Base-by-base conservation (phyloP, 2,797 vertebrate genomes). In the Poecile montanus region DNA sequence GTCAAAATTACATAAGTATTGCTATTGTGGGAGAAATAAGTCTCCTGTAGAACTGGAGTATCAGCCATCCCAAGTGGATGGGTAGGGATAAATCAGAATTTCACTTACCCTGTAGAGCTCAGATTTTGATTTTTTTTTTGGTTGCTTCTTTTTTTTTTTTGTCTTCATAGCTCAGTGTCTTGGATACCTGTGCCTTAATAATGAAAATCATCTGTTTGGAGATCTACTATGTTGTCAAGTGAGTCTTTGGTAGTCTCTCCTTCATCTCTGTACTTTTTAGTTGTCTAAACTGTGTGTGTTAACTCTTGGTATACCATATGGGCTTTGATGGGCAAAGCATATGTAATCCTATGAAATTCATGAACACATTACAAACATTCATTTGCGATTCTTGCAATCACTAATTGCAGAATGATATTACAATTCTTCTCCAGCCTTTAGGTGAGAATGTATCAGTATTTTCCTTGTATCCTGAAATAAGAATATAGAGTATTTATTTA, bases 171-270 rank as follows among this genome's bases (percentile, higher is more conserved):
- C 98, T 99, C 50, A 99, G 99, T 87, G 97, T 99, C 95, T 97
- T 99, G 97, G 99, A 99, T 96, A 99, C 99, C 9, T 99, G 99
- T 95, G 99, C 99, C 57, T 99, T 99, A 76, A 99, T 99, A 87
- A 99, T 99, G 99, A 99, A 99, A 97, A 99, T 99, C 48, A 98
- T 99, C 53, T 99, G 99, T 77, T 97, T 99, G 93, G 99, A 99
- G 98, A 99, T 99, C 97, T 99, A 99, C 98, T 99, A 99, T 51
- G 99, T 99, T 53, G 99, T 99, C 97, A 98, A 99, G 99, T 99
- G 98, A 97, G 98, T 96, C 60, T 76, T 85, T 89, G 53, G 9
- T 48, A 67, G 45, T 63, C n/a, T 76, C 10, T 85, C 27, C 47
- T 75, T 88, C 18, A 8, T 89, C 38, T 12, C 21, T 92, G 8